Percentiles rank a stretch among this genome's conserved stretches.
Conservation (phyloP, 2,888 invertebrate species). For the Tachina lurida region DNA sequence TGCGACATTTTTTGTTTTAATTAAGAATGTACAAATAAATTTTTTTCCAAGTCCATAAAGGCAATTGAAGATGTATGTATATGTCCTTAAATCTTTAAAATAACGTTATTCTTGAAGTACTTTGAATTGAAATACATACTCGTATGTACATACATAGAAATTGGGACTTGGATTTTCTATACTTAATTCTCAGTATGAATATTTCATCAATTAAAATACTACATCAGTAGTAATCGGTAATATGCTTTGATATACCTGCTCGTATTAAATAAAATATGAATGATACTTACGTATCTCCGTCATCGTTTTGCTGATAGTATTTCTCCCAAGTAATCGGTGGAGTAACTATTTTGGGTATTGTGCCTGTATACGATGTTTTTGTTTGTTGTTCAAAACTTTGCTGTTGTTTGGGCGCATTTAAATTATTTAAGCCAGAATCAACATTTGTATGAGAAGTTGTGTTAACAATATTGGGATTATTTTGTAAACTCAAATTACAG, state of each 20-base stretch:
- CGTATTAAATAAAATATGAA: neutral
- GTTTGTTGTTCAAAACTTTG: slow-evolving; percentile 46
- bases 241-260: neutral
- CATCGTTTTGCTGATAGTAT: slow-evolving; percentile 90
- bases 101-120: too few relatives aligned
- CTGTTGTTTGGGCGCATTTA: slow-evolving; percentile 65
- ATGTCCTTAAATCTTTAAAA: too few relatives aligned
- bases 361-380: slow-evolving; percentile 48
- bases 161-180: too few relatives aligned
- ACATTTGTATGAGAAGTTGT: slow-evolving; percentile 48
- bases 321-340: slow-evolving; percentile 85
- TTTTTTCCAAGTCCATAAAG: too few relatives aligned
- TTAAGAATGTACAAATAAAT: too few relatives aligned
- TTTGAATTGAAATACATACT: too few relatives aligned
- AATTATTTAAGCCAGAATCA: slow-evolving; percentile 68
- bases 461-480: slow-evolving; percentile 70
- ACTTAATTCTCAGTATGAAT: too few relatives aligned
- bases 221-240: too few relatives aligned
- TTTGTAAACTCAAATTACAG: slow-evolving; percentile 84
- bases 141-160: too few relatives aligned
- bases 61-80: too few relatives aligned
- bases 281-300: slow-evolving; percentile 93
- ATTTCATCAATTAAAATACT: too few relatives aligned
- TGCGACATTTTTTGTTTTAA: too few relatives aligned
- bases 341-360: slow-evolving; percentile 65